phyloP scores from a whole-genome alignment of 2,113 vertebrate species.

The Electrona antarctica region DNA sequence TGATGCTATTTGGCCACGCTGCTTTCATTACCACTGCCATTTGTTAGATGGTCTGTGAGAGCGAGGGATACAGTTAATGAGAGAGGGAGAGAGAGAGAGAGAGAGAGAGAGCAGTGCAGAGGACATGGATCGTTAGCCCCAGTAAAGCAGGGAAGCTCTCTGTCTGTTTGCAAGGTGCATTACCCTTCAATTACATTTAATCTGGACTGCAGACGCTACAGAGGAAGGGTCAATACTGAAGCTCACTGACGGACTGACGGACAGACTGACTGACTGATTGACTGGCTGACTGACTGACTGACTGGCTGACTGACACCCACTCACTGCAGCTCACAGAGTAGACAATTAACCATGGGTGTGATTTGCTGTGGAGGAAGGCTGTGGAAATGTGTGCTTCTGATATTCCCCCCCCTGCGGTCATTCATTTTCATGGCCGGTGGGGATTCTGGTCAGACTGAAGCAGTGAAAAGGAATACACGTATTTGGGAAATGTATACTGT shows the following conservation, averaged over 20 bases:
- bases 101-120: conserved; percentile 28
- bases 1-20: conserved; percentile 27
- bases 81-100: conserved; percentile 1
- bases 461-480: too few relatives aligned
- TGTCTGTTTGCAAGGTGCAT: conserved; percentile 46
- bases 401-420: too few relatives aligned
- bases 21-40: conserved; percentile 15
- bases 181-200: conserved; percentile 57
- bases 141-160: conserved; percentile 27
- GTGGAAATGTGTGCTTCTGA: too few relatives aligned
- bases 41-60: conserved; percentile 23
- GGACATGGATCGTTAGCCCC: conserved; percentile 36
- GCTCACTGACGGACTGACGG: conserved; percentile 10
- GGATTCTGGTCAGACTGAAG: too few relatives aligned
- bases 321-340: too few relatives aligned
- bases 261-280: neutral
- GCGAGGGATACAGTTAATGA: neutral
- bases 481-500: too few relatives aligned
- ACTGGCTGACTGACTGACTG: neutral
- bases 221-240: conserved; percentile 46
- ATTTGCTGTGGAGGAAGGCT: too few relatives aligned
- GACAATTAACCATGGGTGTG: too few relatives aligned
- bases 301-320: too few relatives aligned
- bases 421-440: too few relatives aligned
- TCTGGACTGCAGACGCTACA: conserved; percentile 39